phyloP scores from a whole-genome alignment of 1,140 invertebrate genomes.

The Battus philenor region DNA sequence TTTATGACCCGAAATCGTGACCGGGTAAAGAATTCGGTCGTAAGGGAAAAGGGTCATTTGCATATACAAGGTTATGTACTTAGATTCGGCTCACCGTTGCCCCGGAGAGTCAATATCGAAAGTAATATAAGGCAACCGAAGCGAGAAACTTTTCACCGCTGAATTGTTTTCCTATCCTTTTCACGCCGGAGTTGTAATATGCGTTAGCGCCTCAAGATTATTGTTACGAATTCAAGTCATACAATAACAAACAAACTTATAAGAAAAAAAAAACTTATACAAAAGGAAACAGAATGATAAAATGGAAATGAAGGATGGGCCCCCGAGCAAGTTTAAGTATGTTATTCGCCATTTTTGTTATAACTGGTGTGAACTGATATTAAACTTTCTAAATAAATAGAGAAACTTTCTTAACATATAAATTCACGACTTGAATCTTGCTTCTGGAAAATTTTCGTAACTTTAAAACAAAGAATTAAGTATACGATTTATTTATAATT shows the following conservation, averaged over 20 bases:
- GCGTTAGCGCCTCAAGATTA: conserved; percentile 1
- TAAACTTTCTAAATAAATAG: too few species aligned
- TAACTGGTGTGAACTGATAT: conserved; percentile 1
- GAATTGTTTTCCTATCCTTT: conserved; percentile 44
- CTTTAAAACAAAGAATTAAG: too few species aligned
- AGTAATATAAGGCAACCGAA: conserved; percentile 46
- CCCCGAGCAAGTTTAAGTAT: conserved; percentile 4
- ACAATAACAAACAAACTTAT: conserved; percentile 16
- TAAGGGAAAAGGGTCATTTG: conserved; percentile 55
- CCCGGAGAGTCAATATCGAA: conserved; percentile 54
- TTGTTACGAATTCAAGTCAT: conserved; percentile 13
- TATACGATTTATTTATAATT: too few species aligned
- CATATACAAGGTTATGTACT: conserved; percentile 65
- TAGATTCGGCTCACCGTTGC: conserved; percentile 40
- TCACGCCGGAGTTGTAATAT: conserved; percentile 11
- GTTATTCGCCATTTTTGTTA: conserved; percentile 11
- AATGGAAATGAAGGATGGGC: conserved; percentile 12
- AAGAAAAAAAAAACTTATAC: conserved; percentile 10
- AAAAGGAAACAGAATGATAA: conserved; percentile 7
- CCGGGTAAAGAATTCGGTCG: conserved; percentile 52
- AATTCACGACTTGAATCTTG: too few species aligned
- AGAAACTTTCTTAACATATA: too few species aligned
- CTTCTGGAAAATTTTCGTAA: too few species aligned
- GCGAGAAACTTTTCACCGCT: conserved; percentile 37
- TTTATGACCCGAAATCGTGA: conserved; percentile 54